These are phyloP conservation scores for Unio delphinus DNA, from an alignment of 2,888 invertebrate species.

Conservation along the genomic window DNA sequence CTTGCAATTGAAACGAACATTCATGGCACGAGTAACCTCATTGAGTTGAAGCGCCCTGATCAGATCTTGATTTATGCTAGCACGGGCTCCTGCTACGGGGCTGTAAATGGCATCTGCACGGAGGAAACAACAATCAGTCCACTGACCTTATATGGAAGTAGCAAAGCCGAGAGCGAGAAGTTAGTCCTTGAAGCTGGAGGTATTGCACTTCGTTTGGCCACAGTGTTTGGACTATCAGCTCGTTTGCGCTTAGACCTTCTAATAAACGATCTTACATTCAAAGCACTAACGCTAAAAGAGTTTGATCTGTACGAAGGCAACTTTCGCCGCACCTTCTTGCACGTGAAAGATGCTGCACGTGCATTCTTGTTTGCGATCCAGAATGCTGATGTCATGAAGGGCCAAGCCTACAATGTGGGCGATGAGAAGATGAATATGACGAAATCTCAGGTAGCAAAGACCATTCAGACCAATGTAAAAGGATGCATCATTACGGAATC, in stretches of 20 bases:
- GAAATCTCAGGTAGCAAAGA: slow-evolving; percentile 63
- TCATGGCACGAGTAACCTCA: slow-evolving; percentile 60
- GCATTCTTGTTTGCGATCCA: slow-evolving; percentile 68
- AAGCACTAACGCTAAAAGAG: slow-evolving; percentile 58
- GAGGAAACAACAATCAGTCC: slow-evolving; percentile 69
- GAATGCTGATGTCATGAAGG: slow-evolving; percentile 64
- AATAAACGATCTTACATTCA: slow-evolving; percentile 67
- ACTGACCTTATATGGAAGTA: slow-evolving; percentile 67
- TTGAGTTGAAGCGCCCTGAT: slow-evolving; percentile 50
- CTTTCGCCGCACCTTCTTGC: slow-evolving; percentile 69
- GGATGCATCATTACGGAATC: slow-evolving; percentile 58
- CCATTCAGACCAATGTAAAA: slow-evolving; percentile 61
- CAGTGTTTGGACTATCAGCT: slow-evolving; percentile 69
- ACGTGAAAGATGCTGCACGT: slow-evolving; percentile 68
- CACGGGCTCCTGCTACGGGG: slow-evolving; percentile 71
- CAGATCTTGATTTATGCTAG: slow-evolving; percentile 68
- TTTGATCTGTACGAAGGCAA: slow-evolving; percentile 68
- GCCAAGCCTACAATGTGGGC: slow-evolving; percentile 69
- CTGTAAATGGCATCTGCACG: slow-evolving; percentile 66
- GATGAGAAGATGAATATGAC: slow-evolving; percentile 70
- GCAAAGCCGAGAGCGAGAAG: slow-evolving; percentile 67
- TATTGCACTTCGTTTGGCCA: slow-evolving; percentile 67
- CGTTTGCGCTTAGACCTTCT: slow-evolving; percentile 69
- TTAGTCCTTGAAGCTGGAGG: slow-evolving; percentile 57
- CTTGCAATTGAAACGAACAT: slow-evolving; percentile 64